These are phyloP conservation scores for Euglossa dilemma DNA, from an alignment of 1,140 invertebrate species.

Conservation along the genomic window DNA sequence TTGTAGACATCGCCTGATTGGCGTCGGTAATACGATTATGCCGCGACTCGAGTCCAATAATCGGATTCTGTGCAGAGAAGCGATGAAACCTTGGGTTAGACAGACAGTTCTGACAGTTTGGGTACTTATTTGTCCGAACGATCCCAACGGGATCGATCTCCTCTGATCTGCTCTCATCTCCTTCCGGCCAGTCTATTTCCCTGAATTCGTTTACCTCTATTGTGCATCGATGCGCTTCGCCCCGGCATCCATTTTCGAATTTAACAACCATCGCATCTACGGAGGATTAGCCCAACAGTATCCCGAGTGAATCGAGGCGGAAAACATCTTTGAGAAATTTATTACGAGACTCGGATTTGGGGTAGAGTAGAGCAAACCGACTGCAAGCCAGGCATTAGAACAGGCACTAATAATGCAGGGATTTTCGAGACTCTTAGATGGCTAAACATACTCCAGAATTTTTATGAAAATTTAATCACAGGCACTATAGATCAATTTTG, in stretches of 20 bases:
- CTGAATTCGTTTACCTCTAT: slow-evolving; percentile 13
- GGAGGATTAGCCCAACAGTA: background rate
- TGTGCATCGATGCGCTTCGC: background rate
- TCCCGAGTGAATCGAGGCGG: background rate
- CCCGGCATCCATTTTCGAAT: background rate
- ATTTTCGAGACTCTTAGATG: too few species aligned
- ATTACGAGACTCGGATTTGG: background rate
- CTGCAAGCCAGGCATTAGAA: too few species aligned
- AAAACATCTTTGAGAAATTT: background rate
- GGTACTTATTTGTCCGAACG: slow-evolving; percentile 35
- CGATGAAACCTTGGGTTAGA: slow-evolving; percentile 19
- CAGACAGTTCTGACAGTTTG: slow-evolving; percentile 23
- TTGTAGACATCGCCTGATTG: slow-evolving; percentile 14
- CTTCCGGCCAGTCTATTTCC: background rate
- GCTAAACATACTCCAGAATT: too few species aligned
- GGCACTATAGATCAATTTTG: too few species aligned
- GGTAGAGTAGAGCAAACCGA: too few species aligned
- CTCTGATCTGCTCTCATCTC: background rate
- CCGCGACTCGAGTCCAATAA: slow-evolving; percentile 23
- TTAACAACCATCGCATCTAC: background rate
- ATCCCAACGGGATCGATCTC: slow-evolving; percentile 1
- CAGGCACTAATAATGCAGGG: too few species aligned
- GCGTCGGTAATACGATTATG: slow-evolving; percentile 23
- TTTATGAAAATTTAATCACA: too few species aligned
- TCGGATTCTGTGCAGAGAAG: background rate